phyloP scores from a whole-genome alignment of 1,140 invertebrate genomes.

The Hormaphis cornu region DNA sequence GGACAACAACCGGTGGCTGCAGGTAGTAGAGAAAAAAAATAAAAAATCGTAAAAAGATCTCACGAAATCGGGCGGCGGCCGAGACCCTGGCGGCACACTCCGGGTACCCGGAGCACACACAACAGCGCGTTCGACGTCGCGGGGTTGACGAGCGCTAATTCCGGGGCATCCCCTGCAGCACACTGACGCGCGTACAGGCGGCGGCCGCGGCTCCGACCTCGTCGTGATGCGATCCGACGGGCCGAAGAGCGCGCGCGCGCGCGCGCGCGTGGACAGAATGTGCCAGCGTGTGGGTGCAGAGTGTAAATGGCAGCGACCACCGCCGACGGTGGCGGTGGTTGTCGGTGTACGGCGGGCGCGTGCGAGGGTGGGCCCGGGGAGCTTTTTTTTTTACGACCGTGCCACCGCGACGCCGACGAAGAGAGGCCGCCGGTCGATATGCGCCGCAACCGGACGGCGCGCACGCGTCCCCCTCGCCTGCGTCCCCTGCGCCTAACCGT shows the following conservation, averaged over 20 bases:
- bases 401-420: neutral
- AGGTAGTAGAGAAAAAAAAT: too few relatives aligned
- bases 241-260: neutral
- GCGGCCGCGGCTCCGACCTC: neutral
- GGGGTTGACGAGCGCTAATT: neutral
- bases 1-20: too few relatives aligned
- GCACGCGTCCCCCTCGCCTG: neutral
- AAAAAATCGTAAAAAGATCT: too few relatives aligned
- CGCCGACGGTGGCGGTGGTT: neutral
- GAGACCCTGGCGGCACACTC: too few relatives aligned
- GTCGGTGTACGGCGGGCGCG: neutral
- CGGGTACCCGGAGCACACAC: too few relatives aligned
- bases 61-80: too few relatives aligned
- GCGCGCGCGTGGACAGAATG: neutral
- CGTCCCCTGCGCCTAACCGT: neutral
- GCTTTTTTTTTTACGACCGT: conserved; percentile 6
- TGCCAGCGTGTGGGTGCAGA: neutral
- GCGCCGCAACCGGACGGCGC: neutral
- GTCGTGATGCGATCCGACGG: neutral
- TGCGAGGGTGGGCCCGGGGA: conserved; percentile 8
- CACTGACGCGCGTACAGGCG: neutral
- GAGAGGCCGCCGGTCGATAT: conserved; percentile 29
- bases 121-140: neutral
- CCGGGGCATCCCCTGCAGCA: conserved; percentile 10
- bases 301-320: too few relatives aligned